Evolutionary conservation across 2,888 invertebrate genomes (phyloP).

Genomic region (Parelbella ahira): DNA sequence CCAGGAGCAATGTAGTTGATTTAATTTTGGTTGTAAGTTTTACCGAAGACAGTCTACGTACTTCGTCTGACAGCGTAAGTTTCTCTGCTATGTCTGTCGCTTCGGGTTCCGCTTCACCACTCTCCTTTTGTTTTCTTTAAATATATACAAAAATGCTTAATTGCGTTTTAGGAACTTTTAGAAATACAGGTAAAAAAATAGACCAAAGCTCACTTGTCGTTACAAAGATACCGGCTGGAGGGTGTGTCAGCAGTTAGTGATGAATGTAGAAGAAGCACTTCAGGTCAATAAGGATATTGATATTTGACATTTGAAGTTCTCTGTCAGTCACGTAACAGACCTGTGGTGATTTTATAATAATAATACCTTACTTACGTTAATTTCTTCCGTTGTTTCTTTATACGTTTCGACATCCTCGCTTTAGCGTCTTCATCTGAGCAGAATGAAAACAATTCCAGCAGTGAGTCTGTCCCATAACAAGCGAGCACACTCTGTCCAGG

Average conservation of each 20-base stretch:
- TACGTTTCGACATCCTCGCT: conserved; percentile 85
- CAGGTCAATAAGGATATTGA: too few relatives aligned
- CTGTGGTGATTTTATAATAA: too few relatives aligned
- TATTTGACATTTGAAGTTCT: too few relatives aligned
- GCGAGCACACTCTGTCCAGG: conserved; percentile 85
- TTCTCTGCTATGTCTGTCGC: conserved; percentile 50
- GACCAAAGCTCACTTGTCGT: too few relatives aligned
- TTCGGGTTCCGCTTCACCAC: conserved; percentile 51
- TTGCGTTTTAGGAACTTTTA: too few relatives aligned
- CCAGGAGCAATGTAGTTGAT: conserved; percentile 84
- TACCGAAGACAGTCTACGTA: conserved; percentile 83
- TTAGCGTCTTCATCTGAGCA: conserved; percentile 87
- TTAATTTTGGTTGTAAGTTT: conserved; percentile 86
- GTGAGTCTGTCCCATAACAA: conserved; percentile 90
- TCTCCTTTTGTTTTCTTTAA: conserved; percentile 60
- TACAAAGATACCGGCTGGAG: too few relatives aligned
- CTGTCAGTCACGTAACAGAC: too few relatives aligned
- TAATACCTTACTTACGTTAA: conserved; percentile 68
- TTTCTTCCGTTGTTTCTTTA: conserved; percentile 87
- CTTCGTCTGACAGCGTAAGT: conserved; percentile 85
- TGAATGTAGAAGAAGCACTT: too few relatives aligned
- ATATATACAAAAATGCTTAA: neutral
- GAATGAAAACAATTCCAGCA: conserved; percentile 91
- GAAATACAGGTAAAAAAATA: too few relatives aligned
- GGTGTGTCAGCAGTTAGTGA: too few relatives aligned